Evolutionary conservation across 2,797 vertebrate species (phyloP), one percentile per base, ranked within the genome.

Genomic region (Threskiornis aethiopicus): DNA sequence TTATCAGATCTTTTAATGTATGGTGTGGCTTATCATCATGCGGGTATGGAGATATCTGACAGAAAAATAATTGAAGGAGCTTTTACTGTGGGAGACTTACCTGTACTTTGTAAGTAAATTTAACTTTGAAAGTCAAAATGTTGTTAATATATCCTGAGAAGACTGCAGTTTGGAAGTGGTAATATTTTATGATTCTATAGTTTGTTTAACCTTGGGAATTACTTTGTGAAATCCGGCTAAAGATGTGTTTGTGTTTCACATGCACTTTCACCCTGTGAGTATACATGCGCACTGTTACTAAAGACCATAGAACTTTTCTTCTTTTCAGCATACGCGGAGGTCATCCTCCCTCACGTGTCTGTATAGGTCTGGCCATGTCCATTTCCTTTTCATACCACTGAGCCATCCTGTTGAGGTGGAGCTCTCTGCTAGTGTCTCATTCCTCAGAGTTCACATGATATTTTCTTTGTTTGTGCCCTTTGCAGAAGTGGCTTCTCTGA

Each of bases 21-120:
- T 87, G 99, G 99, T 96, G 98, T 99, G 90, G 99, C 99, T 93
- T 99, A 98, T 97, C 99, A 99, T 98, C 99, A 99, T 89, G 99
- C 99, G 92, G 99, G 99, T 46, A 98, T 99, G 97, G 99, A 99
- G 64, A 16, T 99, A 39, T 98, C 99, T 26, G 99, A 99, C 94
- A 98, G 99, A 96, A 99, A 99, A 98, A 47, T 98, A 94, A 97
- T 99, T 93, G 99, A 99, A 98, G 97, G 98, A 78, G 98, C 98
- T 89, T 99, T 99, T 97, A 98, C 97, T 76, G n/a, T 86, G 70
- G 99, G 99, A 98, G 99, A 99, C 96, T 96, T 99, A 75, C 99
- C 99, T 80, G 99, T 99, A 71, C 99, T 99, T 94, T 99, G 99
- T 99, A 98, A 99, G 99, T 98, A 96, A 93, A 97, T 71, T 73